Evolutionary conservation across 64 coral and sea anemone species (phyloP).

Genomic region (Pocillopora damicornis): DNA sequence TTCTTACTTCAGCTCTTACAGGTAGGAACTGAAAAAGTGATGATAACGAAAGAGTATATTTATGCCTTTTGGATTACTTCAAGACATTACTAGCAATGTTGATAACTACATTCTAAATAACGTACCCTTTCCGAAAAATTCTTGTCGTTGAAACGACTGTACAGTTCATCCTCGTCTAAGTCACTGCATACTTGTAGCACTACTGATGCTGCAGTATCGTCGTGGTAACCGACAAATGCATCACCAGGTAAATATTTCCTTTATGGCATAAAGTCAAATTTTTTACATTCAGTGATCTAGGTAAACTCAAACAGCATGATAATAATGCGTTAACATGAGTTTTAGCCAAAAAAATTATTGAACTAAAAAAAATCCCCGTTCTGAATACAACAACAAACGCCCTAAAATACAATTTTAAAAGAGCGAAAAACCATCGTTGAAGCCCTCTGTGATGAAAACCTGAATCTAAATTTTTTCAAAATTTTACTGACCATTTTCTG

Average conservation of each 20-base stretch:
- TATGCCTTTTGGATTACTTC: too few species aligned
- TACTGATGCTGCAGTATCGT: slow-evolving; percentile 60
- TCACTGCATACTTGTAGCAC: slow-evolving; percentile 69
- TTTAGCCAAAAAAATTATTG: neutral
- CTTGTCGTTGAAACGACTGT: neutral
- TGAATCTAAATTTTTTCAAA: too few species aligned
- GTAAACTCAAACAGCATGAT: neutral
- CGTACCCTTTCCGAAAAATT: slow-evolving; percentile 14
- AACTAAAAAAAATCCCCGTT: too few species aligned
- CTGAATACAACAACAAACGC: too few species aligned
- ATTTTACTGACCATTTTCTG: too few species aligned
- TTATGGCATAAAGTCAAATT: neutral
- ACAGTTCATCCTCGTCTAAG: neutral
- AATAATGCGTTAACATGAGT: neutral
- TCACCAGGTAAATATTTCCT: slow-evolving; percentile 54
- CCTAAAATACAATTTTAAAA: too few species aligned
- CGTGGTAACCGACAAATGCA: slow-evolving; percentile 76
- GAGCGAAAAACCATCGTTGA: too few species aligned
- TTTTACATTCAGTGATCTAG: neutral
- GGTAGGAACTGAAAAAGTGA: too few species aligned
- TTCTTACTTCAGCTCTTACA: too few species aligned
- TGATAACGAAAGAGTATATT: too few species aligned
- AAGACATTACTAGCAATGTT: too few species aligned
- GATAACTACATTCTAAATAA: neutral
- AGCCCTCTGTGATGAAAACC: too few species aligned